Base-by-base conservation (phyloP, 2,888 invertebrate genomes). In the Ethmia dodecea region DNA sequence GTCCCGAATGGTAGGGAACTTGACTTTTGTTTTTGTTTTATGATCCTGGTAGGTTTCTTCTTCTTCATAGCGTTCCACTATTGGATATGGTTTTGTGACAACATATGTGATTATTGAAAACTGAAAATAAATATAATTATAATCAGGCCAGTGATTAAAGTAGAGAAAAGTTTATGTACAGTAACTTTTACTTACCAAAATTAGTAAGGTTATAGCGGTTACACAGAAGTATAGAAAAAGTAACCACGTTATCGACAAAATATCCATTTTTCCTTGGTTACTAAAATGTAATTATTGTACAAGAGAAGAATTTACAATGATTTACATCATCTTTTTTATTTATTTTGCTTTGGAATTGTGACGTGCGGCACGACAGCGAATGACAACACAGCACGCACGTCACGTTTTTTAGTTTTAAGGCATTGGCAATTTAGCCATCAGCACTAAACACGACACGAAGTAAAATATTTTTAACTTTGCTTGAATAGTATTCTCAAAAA, bases 11-110 rank as follows among this genome's bases (percentile, higher is more conserved):
- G 89, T 90, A 6, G 97, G 95, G 68, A 97, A 97, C 47, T 75
- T 73, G 2, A 45, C 6, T 47, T 54, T 63, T 5, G 29, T 41
- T 22, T 69, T 71, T 20, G 84, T 88, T 36, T 67, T 67, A 0
- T 90, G 89, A 79, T 96, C 91, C 42, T 89, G 67, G 70, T 89
- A 97, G 47, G 78, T 89, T 53, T 92, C 91, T 72, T 98, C 98
- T 60, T 92, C 91, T 54, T 93, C 89, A 59, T 89, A 89, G 29
- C 94, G 86, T 45, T 78, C 78, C 28, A 94, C 84, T 28, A 84
- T 60, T 11, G 95, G 94, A 65, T 91, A 93, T 9, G 91, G 90
- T 42, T 87, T 87, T 1, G 93, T 90, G 39, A 88, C 88, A 16
- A 89, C 59, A 47, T 90, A 88, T 36, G 94, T 57, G 35, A 90